Conservation (phyloP, 2,888 invertebrate species). For the Xiphydria camelus region DNA sequence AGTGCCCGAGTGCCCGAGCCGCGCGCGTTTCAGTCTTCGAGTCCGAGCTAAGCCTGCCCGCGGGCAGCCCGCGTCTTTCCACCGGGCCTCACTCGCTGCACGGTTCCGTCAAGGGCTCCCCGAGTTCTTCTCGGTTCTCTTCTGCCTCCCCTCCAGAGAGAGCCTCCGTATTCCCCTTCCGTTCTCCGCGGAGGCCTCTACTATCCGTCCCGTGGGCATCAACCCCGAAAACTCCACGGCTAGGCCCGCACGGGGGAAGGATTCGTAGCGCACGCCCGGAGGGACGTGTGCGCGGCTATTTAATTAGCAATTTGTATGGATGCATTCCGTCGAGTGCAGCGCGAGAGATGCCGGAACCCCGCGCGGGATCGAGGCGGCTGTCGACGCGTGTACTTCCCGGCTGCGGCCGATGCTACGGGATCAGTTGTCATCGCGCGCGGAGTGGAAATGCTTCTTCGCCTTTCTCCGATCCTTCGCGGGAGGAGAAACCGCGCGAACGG, state of each 20-base stretch:
- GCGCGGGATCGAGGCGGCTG: too few species aligned
- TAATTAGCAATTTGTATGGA: conserved; percentile 31
- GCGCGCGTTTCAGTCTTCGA: conserved; percentile 12
- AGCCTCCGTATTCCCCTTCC: conserved; percentile 1
- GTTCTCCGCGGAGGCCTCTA: conserved; percentile 8
- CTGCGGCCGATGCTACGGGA: too few species aligned
- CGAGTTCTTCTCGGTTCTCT: conserved; percentile 18
- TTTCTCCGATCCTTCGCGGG: too few species aligned
- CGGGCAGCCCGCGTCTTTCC: conserved; percentile 11
- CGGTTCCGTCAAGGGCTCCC: conserved; percentile 31
- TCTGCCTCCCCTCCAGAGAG: conserved; percentile 11
- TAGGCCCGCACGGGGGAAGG: background rate
- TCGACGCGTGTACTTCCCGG: too few species aligned
- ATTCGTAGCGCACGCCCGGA: too few species aligned
- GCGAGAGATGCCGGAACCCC: too few species aligned
- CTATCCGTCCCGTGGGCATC: conserved; percentile 29
- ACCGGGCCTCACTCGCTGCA: conserved; percentile 25
- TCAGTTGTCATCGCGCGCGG: too few species aligned
- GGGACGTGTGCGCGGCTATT: conserved; percentile 7
- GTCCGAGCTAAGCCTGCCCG: conserved; percentile 30
- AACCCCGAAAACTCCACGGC: conserved; percentile 14
- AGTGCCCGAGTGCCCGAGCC: conserved; percentile 30
- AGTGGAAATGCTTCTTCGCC: too few species aligned
- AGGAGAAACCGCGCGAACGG: too few species aligned
- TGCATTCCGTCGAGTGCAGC: conserved; percentile 10